Evolutionary conservation across 2,888 invertebrate species (phyloP).

Genomic region (Tipula lateralis): DNA sequence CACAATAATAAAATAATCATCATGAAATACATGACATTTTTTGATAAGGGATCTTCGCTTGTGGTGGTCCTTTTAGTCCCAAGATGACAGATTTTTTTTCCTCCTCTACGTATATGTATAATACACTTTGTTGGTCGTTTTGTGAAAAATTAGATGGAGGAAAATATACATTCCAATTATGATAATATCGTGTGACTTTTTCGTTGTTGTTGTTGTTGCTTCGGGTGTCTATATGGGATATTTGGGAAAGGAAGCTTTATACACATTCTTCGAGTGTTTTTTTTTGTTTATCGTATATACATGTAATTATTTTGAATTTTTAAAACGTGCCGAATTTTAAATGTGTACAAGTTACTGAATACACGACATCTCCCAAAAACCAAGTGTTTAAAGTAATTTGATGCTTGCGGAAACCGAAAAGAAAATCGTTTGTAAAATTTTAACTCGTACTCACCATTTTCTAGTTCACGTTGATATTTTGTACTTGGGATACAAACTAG

Average conservation of each 20-base stretch:
- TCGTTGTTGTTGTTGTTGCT: not conserved
- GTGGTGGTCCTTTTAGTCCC: slow-evolving; percentile 27
- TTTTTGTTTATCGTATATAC: not conserved
- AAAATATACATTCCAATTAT: not conserved
- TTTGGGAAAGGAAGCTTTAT: not conserved
- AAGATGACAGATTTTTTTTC: not conserved
- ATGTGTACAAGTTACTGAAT: not conserved
- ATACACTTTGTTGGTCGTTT: not conserved
- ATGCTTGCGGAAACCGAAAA: too few species aligned
- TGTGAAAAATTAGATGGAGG: not conserved
- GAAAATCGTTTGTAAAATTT: slow-evolving; percentile 25
- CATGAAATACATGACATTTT: slow-evolving; percentile 19
- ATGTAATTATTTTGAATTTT: slow-evolving; percentile 11
- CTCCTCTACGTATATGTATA: not conserved
- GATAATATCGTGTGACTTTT: not conserved
- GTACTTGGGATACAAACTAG: slow-evolving; percentile 64
- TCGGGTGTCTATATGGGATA: not conserved
- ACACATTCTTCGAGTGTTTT: not conserved
- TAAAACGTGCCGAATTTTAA: not conserved
- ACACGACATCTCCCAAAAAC: too few species aligned
- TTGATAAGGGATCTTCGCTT: slow-evolving; percentile 24
- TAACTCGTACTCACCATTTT: slow-evolving; percentile 43
- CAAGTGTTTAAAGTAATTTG: not conserved
- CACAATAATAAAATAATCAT: not conserved
- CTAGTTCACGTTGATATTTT: slow-evolving; percentile 57